A percentile compares a stretch with the other conserved stretches of the same genome.
phyloP scores from a whole-genome alignment of 2,888 invertebrate genomes.

The Brenthis hecate region DNA sequence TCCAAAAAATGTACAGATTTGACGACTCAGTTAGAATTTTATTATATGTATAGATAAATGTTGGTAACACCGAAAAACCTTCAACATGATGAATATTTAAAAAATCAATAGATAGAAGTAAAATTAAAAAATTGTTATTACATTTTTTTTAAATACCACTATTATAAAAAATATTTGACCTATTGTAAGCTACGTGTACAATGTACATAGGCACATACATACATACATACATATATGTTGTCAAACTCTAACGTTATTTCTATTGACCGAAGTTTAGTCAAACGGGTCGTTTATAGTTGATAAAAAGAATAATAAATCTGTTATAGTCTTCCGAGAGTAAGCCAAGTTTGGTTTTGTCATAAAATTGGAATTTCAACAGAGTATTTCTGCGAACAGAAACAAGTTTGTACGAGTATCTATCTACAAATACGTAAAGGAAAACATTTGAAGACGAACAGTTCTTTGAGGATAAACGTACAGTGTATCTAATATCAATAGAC shows the following conservation, averaged over 20 bases:
- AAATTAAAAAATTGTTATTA: too few species aligned
- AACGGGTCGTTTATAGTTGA: slow-evolving; percentile 4
- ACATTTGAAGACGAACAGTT: not conserved
- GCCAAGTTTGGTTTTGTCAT: slow-evolving; percentile 9
- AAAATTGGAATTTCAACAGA: slow-evolving; percentile 9
- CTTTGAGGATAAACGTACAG: slow-evolving; percentile 5
- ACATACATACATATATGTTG: not conserved
- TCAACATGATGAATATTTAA: too few species aligned
- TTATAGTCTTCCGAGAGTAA: slow-evolving; percentile 11
- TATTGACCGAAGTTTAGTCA: slow-evolving; percentile 8
- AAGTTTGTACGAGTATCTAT: slow-evolving; percentile 2
- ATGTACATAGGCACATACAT: not conserved
- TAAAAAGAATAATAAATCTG: slow-evolving; percentile 17
- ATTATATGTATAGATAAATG: too few species aligned
- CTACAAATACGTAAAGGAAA: slow-evolving; percentile 14
- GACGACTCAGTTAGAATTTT: too few species aligned
- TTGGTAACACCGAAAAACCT: too few species aligned
- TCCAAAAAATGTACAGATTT: too few species aligned
- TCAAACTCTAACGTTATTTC: not conserved
- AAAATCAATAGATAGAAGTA: too few species aligned
- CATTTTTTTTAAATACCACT: too few species aligned
- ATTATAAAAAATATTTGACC: not conserved
- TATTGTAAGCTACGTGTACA: not conserved
- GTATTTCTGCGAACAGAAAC: slow-evolving; percentile 10
- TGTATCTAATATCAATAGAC: not conserved